Percentiles rank a stretch among this genome's conserved stretches.
Conservation (phyloP, 2,888 invertebrate species). For the Chrysina gloriosa region DNA sequence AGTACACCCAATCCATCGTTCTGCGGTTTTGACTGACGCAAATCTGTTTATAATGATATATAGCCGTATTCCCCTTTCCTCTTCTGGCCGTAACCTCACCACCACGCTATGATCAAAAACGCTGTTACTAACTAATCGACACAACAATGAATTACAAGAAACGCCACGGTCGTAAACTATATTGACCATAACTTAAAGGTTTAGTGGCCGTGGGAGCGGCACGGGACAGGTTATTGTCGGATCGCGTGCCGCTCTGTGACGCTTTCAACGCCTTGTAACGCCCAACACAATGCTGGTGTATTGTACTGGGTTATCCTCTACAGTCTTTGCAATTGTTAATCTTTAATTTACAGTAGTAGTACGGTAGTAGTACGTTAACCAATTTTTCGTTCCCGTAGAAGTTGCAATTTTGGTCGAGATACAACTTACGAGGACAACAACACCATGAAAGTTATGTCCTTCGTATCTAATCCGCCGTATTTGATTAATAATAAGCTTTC, state of each 20-base stretch:
- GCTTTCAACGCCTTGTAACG: constrained; percentile 43
- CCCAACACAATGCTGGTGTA: constrained; percentile 17
- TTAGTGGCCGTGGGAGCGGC: constrained; percentile 53
- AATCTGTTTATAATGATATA: constrained; percentile 49
- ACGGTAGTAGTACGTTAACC: too few species aligned
- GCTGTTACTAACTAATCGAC: constrained; percentile 54
- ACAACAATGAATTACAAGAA: constrained; percentile 57
- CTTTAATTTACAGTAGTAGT: too few species aligned
- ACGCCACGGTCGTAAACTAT: constrained; percentile 54
- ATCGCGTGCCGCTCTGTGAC: constrained; percentile 52
- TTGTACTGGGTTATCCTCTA: constrained; percentile 2
- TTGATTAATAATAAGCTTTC: too few species aligned
- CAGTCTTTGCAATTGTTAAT: constrained; percentile 24
- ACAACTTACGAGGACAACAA: too few species aligned
- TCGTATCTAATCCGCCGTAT: too few species aligned
- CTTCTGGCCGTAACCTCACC: constrained; percentile 9
- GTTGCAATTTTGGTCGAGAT: too few species aligned
- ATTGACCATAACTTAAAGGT: constrained; percentile 56
- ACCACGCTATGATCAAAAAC: constrained; percentile 43
- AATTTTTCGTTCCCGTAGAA: too few species aligned
- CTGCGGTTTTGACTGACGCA: constrained; percentile 16
- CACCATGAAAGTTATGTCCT: too few species aligned
- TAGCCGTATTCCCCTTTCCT: neutral
- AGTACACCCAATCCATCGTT: constrained; percentile 4
- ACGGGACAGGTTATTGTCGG: constrained; percentile 53